phyloP scores from a whole-genome alignment of 1,140 invertebrate species.

The Cyrtorhinus lividipennis region DNA sequence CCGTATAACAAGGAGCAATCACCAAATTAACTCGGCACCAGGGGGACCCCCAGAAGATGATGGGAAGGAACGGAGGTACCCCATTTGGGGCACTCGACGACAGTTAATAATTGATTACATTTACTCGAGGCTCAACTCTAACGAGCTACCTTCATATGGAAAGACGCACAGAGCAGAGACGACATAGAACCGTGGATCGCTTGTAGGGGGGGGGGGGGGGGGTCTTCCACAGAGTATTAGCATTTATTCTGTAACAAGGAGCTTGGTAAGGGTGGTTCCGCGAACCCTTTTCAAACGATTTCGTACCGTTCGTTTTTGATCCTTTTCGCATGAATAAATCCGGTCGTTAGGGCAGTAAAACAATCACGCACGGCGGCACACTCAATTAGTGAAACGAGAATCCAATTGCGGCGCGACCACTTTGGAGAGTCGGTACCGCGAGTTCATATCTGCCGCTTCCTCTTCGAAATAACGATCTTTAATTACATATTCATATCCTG shows the following conservation, averaged over 20 bases:
- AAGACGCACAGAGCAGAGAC: not conserved
- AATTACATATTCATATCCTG: no score
- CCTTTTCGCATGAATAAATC: not conserved
- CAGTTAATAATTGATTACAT: constrained; percentile 10
- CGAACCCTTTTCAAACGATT: not conserved
- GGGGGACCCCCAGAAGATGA: not conserved
- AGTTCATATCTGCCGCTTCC: no score
- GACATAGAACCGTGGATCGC: no score
- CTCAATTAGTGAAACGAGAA: not conserved
- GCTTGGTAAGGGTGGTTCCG: not conserved
- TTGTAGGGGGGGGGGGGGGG: no score
- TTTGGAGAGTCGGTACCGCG: no score
- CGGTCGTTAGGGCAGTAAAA: not conserved
- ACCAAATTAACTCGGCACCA: constrained; percentile 6
- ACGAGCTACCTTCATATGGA: constrained; percentile 6
- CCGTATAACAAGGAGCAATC: constrained; percentile 5
- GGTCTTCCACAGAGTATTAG: not conserved
- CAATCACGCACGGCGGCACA: not conserved
- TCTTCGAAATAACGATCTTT: no score
- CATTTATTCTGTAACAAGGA: constrained; percentile 8
- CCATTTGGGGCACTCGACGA: constrained; percentile 4
- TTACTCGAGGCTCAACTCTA: not conserved
- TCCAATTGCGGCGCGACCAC: no score
- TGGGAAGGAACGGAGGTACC: not conserved
- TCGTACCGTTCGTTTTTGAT: not conserved